Percentiles rank a stretch among this genome's conserved stretches.
Conservation (phyloP, 2,113 vertebrate species). For the Hydrolagus affinis region DNA sequence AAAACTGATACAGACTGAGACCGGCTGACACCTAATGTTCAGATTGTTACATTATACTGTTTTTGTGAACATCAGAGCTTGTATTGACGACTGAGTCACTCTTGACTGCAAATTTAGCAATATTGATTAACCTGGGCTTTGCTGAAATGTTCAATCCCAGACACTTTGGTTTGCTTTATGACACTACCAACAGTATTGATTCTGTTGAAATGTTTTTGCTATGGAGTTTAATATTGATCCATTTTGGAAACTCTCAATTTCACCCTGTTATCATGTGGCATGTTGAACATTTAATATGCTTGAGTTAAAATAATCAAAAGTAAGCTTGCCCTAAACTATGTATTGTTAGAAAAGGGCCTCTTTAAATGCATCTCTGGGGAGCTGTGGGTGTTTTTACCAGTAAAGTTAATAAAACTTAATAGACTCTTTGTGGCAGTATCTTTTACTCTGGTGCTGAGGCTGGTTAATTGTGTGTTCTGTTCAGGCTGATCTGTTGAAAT, state of each 20-base stretch:
- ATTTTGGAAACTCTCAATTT: slow-evolving; percentile 7
- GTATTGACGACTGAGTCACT: neutral
- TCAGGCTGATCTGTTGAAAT: neutral
- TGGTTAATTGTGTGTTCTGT: neutral
- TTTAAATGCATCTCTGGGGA: slow-evolving; percentile 31
- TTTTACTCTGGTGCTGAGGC: neutral
- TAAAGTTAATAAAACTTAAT: slow-evolving; percentile 32
- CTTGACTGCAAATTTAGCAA: neutral
- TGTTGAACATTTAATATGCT: neutral
- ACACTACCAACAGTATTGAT: neutral
- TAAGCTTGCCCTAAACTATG: slow-evolving; percentile 9
- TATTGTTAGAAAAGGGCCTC: slow-evolving; percentile 19
- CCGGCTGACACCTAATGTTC: neutral
- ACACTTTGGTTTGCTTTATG: neutral
- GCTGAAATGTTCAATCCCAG: neutral
- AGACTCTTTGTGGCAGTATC: neutral
- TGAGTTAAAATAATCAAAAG: neutral
- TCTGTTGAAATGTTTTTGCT: neutral
- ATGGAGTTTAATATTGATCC: neutral
- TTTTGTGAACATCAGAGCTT: neutral
- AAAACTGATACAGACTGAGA: too few relatives aligned
- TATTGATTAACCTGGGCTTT: neutral
- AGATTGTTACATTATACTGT: neutral
- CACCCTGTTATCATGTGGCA: neutral
- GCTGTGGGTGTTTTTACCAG: slow-evolving; percentile 27